Evolutionary conservation across 2,888 invertebrate species (phyloP).

Genomic region (Marronus borbonicus): DNA sequence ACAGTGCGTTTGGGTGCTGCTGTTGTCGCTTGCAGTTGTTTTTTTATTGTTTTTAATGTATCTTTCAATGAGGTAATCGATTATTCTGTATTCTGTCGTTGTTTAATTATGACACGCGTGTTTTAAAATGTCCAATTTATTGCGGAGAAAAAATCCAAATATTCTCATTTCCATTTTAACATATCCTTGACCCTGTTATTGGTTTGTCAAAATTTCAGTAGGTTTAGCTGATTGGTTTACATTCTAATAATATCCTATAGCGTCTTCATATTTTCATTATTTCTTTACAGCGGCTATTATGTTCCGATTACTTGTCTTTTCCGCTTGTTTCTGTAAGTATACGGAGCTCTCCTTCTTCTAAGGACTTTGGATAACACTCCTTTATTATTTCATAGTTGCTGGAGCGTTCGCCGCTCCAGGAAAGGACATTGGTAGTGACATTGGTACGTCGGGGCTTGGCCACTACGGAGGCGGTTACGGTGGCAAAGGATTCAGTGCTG

Average conservation of each 20-base stretch:
- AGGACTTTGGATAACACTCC: background rate
- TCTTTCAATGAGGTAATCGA: too few species aligned
- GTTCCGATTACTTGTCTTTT: constrained; percentile 44
- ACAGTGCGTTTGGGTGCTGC: too few species aligned
- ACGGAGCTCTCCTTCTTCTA: background rate
- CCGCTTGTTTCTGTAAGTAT: constrained; percentile 47
- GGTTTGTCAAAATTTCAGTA: too few species aligned
- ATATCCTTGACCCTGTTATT: too few species aligned
- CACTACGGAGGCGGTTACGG: constrained; percentile 55
- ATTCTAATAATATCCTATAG: background rate
- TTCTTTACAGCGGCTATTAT: constrained; percentile 37
- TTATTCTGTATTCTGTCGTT: too few species aligned
- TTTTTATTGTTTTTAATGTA: too few species aligned
- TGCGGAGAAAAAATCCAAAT: too few species aligned
- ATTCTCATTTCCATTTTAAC: too few species aligned
- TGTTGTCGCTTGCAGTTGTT: too few species aligned
- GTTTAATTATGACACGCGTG: too few species aligned
- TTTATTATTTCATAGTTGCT: constrained; percentile 23
- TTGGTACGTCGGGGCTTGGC: constrained; percentile 40
- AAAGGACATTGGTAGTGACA: constrained; percentile 34
- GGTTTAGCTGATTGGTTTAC: too few species aligned
- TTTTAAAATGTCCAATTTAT: too few species aligned
- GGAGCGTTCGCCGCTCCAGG: constrained; percentile 41
- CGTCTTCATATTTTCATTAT: background rate
- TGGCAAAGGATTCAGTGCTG: constrained; percentile 73